Base-by-base conservation (phyloP, 2,113 vertebrate species). In the Oreochromis tanganicae region DNA sequence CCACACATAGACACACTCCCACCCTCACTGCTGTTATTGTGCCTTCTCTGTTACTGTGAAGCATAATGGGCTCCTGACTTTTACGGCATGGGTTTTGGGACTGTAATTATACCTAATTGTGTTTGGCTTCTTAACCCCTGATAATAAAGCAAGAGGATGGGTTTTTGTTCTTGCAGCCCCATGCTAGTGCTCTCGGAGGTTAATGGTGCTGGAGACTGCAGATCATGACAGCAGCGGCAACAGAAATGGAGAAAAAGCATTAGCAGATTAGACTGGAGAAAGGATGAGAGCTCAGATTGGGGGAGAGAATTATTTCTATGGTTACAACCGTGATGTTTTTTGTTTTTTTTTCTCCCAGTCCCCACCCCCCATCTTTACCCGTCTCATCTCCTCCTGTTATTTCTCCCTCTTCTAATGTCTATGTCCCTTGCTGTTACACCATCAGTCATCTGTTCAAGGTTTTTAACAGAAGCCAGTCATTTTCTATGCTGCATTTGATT, bases 271-370 rank as follows among this genome's bases (percentile, higher is more conserved):
- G 93, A 93, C 87, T 61, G 91, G 84, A 86, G 84, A 92, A 93
- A 88, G 92, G 91, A 95, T 85, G 91, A 92, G 87, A 92, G 89
- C 93, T 91, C 80, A 92, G 93, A 95, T 91, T 92, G 93, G 84
- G 88, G 86, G 87, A 89, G 93, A 89, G 82, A 94, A 94, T 92
- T 92, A 96, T 96, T 96, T 94, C 95, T 96, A 96, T 97, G 95
- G 96, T 95, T 94, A 95, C 94, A 90, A 95, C 92, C 81, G 59
- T 93, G 82, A 84, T 92, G 85, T 0, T 1, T n/a, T 24, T 57
- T 50, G 4, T 32, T 10, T 93, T 89, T 63, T 66, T 78, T 9
- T 5, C 5, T 12, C 46, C 66, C 63, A 36, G 55, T 86, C 92
- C 91, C 91, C 90, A 91, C 93, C 91, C 68, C 93, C 92, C 94